phyloP scores from a whole-genome alignment of 2,113 vertebrate species.

The Myotis brandtii region DNA sequence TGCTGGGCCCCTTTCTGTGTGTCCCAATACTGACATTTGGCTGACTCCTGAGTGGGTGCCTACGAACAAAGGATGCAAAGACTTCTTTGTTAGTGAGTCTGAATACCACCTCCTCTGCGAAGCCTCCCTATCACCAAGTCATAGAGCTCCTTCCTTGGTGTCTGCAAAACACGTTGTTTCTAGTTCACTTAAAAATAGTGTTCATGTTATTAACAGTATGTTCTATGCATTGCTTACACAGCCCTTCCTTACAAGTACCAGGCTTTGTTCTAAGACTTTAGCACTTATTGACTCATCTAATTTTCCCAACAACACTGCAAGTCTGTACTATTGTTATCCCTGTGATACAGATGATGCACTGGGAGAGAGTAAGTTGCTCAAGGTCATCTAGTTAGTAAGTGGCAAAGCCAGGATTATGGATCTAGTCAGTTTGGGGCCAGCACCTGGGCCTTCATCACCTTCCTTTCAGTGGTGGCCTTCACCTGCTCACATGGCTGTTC shows the following conservation, averaged over 20 bases:
- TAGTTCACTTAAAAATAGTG: not conserved
- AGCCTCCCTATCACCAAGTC: not conserved
- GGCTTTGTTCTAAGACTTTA: not conserved
- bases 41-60: not conserved
- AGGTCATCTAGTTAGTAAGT: not conserved
- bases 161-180: not conserved
- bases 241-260: not conserved
- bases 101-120: not conserved
- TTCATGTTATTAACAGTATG: not conserved
- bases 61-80: not conserved
- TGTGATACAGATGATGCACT: not conserved
- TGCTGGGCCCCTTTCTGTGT: not conserved
- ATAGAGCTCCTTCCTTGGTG: not conserved
- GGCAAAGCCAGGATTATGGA: not conserved
- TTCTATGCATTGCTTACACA: not conserved
- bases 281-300: not conserved
- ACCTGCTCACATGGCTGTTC: not conserved
- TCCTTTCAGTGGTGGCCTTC: not conserved
- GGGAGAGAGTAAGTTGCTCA: not conserved
- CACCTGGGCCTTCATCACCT: not conserved
- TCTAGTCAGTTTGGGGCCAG: not conserved
- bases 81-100: not conserved
- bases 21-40: not conserved
- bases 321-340: not conserved
- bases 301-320: not conserved